Evolutionary conservation across 2,113 vertebrate genomes (phyloP).

Genomic region (Nothoprocta pentlandii): DNA sequence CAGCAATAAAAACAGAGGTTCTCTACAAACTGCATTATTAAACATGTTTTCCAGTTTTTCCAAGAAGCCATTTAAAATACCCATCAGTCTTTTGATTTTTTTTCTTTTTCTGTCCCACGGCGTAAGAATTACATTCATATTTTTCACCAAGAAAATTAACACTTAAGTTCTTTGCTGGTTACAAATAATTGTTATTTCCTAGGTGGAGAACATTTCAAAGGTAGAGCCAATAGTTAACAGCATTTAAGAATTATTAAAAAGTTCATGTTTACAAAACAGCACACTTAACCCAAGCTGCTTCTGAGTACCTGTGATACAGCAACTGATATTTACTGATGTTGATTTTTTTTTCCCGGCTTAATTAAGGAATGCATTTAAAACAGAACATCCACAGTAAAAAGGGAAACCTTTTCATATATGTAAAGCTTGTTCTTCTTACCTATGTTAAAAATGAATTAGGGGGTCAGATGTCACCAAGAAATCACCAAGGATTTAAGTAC

Average conservation of each 20-base stretch:
- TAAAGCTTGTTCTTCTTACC: background rate
- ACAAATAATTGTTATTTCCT: background rate
- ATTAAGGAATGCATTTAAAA: background rate
- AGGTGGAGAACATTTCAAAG: background rate
- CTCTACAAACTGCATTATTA: slow-evolving; percentile 26
- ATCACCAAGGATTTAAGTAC: background rate
- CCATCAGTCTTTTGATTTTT: background rate
- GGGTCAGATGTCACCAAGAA: background rate
- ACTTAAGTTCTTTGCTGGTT: background rate
- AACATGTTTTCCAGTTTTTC: background rate
- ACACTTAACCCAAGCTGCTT: background rate
- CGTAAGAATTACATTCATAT: background rate
- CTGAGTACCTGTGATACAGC: background rate
- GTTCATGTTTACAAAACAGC: background rate
- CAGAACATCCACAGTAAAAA: background rate
- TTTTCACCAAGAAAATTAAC: slow-evolving; percentile 7
- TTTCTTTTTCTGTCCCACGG: background rate
- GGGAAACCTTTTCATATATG: background rate
- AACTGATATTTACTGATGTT: background rate
- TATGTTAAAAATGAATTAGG: background rate
- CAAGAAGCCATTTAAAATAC: background rate
- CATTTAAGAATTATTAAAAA: background rate
- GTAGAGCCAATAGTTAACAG: background rate
- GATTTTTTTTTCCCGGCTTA: background rate
- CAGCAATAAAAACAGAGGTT: slow-evolving; percentile 27